Base-by-base conservation (phyloP, 1,140 invertebrate species). In the Leptinotarsa lineolata region DNA sequence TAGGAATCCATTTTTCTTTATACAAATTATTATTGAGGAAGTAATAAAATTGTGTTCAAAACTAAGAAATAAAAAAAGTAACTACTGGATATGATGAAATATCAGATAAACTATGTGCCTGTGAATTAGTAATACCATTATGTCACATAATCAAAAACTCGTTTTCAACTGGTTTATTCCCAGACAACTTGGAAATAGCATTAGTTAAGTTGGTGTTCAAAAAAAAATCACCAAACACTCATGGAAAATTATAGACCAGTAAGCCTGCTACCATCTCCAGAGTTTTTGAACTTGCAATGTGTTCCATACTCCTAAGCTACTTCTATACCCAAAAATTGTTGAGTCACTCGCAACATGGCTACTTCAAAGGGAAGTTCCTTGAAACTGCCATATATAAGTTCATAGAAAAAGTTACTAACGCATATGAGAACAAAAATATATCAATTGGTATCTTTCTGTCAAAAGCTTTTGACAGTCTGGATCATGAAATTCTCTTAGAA, bases 71-170 rank as follows among this genome's bases (percentile, higher is more conserved):
- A 68, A 72, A 61, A 22, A 2, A 8, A 39, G 30, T 30, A n/a
- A n/a, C n/a, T n/a, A 24, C 6, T 3, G 71, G 71, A 66, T 59
- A 59, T 72, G 71, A 72, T 68, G 63, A 68, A 39, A 46, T 72
- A 44, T 63, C 71, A 6, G 67, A 30, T 22, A 68, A 68, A 30
- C 20, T 21, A 39, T 54, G 16, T 18, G 22, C 59, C 8, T 5
- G n/a, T 21, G 22, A 44, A 54, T 45, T 72, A 68, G 45, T 20
- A 16, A 45, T 45, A 68, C 63, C 71, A 63, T 24, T 72, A 67
- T 2, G n/a, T 8, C 48, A 68, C 21, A 72, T 72, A 21, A 72
- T 72, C n/a, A 67, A 68, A 16, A 18, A 39, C 18, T 67, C 71
- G 12, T 58, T 72, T 54, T 39, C n/a, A 24, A 63, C 18, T 4